Evolutionary conservation across 2,888 invertebrate species (phyloP), one percentile per base, ranked within the genome.

Genomic region (Esperia sulphurella): DNA sequence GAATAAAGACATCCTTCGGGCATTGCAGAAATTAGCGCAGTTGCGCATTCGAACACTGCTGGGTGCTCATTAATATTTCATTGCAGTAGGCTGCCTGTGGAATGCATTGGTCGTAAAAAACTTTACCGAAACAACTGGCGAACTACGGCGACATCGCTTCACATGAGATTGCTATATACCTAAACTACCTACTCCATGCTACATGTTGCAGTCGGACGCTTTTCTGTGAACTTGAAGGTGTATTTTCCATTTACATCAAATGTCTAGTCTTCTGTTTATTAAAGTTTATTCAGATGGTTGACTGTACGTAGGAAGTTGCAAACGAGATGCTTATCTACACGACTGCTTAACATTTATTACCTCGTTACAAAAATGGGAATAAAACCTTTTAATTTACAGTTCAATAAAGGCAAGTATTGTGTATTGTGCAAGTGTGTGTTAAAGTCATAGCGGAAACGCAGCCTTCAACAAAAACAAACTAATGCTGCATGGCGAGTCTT

Each of bases 401-500:
- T 31, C 31, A 31, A n/a, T 35, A 9, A 63, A 67, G 66, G 50
- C 56, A 58, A 28, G 57, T 57, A 33, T n/a, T n/a, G 2, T 21
- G 21, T 21, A 61, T 59, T 58, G 53, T 59, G 59, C 57, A 54
- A 58, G 59, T 59, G 61, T 62, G 63, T 63, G 59, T 35, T 58
- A 70, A 65, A 77, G 66, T 65, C 68, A 72, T 75, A 74, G 74
- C 79, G 82, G 82, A 83, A 83, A 77, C 65, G 57, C 65, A 63
- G 60, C 59, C 50, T 64, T 57, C 64, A 74, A 79, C 72, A 85
- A 86, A 83, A 86, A 83, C 77, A 72, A 77, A 78, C 71, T 65
- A 75, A 75, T 70, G 71, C 71, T 65, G 71, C 75, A 69, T 58
- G 61, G 70, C 63, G 63, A 68, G 71, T 64, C 71, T 79, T 73